phyloP scores from a whole-genome alignment of 2,797 vertebrate species.

The Bovichtus variegatus region DNA sequence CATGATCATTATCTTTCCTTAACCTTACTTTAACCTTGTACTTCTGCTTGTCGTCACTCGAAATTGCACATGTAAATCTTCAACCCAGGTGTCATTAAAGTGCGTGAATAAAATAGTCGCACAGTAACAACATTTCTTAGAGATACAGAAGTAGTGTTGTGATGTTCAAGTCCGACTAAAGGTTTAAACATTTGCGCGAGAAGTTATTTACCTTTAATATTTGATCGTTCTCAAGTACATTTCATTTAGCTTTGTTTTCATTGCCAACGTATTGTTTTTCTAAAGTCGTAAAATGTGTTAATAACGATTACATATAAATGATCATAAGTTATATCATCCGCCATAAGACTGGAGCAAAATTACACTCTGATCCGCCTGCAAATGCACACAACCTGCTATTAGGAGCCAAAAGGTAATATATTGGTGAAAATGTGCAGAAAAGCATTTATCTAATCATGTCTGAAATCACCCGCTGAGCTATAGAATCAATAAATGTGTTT shows the following conservation, averaged over 20 bases:
- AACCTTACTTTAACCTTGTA: not conserved
- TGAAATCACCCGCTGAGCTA: slow-evolving; percentile 87
- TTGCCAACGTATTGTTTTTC: too few relatives aligned
- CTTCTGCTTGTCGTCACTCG: not conserved
- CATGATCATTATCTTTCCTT: not conserved
- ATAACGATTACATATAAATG: not conserved
- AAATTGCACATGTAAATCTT: not conserved
- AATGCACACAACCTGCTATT: slow-evolving; percentile 79
- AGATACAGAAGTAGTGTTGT: not conserved
- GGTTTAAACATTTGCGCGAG: not conserved
- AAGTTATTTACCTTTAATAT: not conserved
- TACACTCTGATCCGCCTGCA: slow-evolving; percentile 27
- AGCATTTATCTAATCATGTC: slow-evolving; percentile 89
- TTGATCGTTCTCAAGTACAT: too few relatives aligned
- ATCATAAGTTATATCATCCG: not conserved
- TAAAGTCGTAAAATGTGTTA: not conserved
- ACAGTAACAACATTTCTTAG: not conserved
- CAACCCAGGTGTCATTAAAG: not conserved
- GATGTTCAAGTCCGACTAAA: not conserved
- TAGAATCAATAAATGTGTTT: slow-evolving; percentile 97
- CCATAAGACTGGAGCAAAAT: not conserved
- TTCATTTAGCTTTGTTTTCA: not conserved
- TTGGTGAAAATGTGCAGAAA: slow-evolving; percentile 79
- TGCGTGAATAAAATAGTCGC: not conserved
- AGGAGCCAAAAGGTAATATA: slow-evolving; percentile 84